Conservation (phyloP, 2,113 vertebrate genomes). For the Callocephalon fimbriatum region DNA sequence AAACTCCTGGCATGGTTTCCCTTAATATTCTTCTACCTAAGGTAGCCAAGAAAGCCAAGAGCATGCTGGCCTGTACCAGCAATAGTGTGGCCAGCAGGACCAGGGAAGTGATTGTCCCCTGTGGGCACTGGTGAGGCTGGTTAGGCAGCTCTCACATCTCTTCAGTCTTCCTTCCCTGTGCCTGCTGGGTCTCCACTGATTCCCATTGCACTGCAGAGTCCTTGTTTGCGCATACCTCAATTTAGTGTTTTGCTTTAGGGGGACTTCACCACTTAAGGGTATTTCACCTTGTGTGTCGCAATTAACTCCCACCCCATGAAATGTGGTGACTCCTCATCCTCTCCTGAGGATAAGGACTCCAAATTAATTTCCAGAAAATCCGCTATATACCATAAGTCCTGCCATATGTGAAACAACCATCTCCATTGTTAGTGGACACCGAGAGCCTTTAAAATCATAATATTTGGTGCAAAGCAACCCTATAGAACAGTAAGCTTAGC, state of each 20-base stretch:
- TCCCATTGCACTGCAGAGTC: neutral
- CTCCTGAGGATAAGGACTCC: neutral
- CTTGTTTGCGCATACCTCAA: neutral
- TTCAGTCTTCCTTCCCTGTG: neutral
- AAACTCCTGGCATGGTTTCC: neutral
- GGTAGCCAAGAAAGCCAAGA: neutral
- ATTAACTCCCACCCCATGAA: neutral
- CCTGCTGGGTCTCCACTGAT: neutral
- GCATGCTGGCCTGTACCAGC: neutral
- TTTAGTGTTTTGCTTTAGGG: neutral
- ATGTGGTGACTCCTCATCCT: neutral
- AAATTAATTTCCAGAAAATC: neutral
- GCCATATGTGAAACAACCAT: neutral
- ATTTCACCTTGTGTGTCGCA: neutral
- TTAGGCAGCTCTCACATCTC: neutral
- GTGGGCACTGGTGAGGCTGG: neutral
- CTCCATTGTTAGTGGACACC: neutral
- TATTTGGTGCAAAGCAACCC: neutral
- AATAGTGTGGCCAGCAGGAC: neutral
- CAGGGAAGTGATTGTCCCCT: neutral
- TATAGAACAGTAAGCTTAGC: neutral
- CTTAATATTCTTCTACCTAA: neutral
- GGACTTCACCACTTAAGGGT: neutral
- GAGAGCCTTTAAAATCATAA: neutral
- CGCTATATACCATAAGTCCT: neutral